Evolutionary conservation across 2,113 vertebrate species (phyloP).

Genomic region (Myrmecobius fasciatus): DNA sequence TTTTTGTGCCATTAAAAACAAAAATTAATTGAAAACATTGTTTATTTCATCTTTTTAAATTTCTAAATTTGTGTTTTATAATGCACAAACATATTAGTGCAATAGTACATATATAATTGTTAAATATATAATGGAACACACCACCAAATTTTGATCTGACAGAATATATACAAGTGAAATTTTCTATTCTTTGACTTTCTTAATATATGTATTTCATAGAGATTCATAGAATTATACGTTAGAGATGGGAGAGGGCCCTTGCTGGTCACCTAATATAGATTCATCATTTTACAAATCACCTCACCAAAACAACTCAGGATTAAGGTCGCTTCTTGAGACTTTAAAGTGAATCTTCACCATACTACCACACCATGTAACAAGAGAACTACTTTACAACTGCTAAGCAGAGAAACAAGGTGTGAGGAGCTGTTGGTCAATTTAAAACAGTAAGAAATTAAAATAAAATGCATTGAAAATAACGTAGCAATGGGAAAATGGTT

Average conservation of each 20-base stretch:
- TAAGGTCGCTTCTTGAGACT: background rate
- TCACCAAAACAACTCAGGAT: background rate
- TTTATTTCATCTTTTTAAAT: background rate
- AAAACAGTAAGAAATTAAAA: slow-evolving; percentile 18
- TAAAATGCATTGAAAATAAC: background rate
- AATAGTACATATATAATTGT: background rate
- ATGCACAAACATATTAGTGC: background rate
- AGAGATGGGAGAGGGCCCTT: background rate
- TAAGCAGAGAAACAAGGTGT: background rate
- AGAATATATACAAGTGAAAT: background rate
- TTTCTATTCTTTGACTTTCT: background rate
- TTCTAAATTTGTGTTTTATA: background rate
- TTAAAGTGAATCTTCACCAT: background rate
- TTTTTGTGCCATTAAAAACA: background rate
- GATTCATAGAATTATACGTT: background rate
- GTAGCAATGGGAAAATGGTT: background rate
- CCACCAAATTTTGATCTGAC: background rate
- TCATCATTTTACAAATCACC: background rate
- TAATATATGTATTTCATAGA: background rate
- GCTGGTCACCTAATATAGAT: background rate
- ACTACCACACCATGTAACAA: background rate
- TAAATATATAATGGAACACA: background rate
- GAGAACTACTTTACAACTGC: background rate
- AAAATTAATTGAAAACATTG: background rate
- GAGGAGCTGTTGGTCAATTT: background rate